Percentiles rank a stretch among this genome's conserved stretches.
These are phyloP conservation scores for Pavo muticus DNA, from an alignment of 2,113 vertebrate species.

Conservation along the genomic window DNA sequence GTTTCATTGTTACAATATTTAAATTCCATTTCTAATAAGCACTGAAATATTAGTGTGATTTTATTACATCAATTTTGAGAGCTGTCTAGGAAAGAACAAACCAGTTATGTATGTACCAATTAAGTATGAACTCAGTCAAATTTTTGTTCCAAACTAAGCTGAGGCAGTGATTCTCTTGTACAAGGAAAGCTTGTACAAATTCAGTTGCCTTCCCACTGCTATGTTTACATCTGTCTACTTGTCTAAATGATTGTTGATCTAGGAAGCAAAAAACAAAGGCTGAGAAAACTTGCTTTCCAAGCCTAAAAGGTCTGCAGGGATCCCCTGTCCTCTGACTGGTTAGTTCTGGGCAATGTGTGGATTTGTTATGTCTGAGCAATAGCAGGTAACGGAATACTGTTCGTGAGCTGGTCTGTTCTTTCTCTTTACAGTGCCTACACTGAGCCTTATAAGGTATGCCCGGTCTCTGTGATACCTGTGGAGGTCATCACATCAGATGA, in stretches of 20 bases:
- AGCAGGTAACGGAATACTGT: background rate
- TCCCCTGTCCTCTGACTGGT: background rate
- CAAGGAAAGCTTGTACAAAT: background rate
- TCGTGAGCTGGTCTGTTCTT: background rate
- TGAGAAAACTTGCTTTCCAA: background rate
- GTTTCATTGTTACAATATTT: background rate
- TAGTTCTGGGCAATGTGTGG: background rate
- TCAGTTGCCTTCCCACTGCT: background rate
- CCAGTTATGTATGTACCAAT: background rate
- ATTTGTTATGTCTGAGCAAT: background rate
- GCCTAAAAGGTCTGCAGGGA: background rate
- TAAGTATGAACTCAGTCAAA: background rate
- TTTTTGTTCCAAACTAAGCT: background rate
- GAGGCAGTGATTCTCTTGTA: background rate
- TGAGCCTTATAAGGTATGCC: constrained; percentile 91
- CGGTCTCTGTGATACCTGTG: constrained; percentile 73
- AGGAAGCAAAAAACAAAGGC: background rate
- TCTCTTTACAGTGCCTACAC: constrained; percentile 89
- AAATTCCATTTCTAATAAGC: background rate
- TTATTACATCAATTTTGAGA: background rate
- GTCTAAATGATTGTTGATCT: background rate
- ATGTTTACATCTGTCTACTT: background rate
- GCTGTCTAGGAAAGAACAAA: background rate
- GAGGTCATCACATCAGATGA: constrained; percentile 82
- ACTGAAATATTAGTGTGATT: background rate